Conservation (phyloP, 1,140 invertebrate genomes). For the Oryctes rhinoceros region DNA sequence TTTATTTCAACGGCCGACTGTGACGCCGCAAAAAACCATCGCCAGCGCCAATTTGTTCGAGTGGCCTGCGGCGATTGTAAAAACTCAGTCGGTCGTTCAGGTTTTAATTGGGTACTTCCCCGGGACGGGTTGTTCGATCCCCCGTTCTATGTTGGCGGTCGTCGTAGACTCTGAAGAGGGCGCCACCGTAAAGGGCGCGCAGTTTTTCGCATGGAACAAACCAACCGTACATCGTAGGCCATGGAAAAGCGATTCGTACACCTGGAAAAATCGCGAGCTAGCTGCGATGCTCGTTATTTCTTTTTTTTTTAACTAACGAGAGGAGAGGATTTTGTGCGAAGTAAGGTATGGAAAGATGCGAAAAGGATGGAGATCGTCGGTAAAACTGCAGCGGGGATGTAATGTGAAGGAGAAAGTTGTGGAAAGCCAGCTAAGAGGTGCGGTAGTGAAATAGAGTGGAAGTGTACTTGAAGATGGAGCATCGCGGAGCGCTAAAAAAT, state of each 20-base stretch:
- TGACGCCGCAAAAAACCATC: slow-evolving; percentile 17
- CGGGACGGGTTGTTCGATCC: neutral
- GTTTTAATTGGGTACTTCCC: slow-evolving; percentile 34
- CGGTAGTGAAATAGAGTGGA: too few species aligned
- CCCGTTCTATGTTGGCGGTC: neutral
- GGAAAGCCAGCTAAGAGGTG: too few species aligned
- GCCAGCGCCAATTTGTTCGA: neutral
- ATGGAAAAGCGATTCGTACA: neutral
- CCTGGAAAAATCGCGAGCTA: neutral
- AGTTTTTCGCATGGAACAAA: neutral
- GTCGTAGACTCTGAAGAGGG: neutral
- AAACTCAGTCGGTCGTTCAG: slow-evolving; percentile 22
- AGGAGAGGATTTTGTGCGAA: neutral
- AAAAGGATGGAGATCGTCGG: neutral
- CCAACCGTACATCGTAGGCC: neutral
- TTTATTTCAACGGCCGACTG: neutral
- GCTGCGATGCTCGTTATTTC: neutral
- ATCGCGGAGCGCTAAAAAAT: too few species aligned
- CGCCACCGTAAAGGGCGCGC: neutral
- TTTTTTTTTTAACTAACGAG: neutral
- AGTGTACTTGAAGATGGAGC: too few species aligned
- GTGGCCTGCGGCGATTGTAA: slow-evolving; percentile 24
- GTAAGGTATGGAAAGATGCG: neutral
- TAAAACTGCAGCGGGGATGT: neutral
- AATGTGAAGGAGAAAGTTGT: too few species aligned